These are phyloP conservation scores for Tetropium fuscum DNA, from an alignment of 2,888 invertebrate species.

Conservation along the genomic window DNA sequence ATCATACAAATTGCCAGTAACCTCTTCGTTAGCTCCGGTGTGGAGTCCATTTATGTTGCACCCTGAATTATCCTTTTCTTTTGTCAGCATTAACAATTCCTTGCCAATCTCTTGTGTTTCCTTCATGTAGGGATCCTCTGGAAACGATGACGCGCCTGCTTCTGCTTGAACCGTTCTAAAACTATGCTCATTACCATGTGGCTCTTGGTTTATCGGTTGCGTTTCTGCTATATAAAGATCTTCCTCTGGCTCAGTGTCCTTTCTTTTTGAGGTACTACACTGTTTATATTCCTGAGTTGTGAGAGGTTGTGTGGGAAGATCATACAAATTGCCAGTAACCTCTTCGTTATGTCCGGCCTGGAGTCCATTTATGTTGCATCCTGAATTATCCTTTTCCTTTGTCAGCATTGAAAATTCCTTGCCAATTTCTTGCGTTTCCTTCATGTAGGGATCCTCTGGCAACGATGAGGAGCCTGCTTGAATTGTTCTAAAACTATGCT, in stretches of 20 bases:
- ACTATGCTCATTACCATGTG: too few species aligned
- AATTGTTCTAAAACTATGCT: too few species aligned
- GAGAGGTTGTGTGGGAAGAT: background rate
- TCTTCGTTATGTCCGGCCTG: background rate
- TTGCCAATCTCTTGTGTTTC: too few species aligned
- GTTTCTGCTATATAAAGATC: background rate
- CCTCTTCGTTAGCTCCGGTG: background rate
- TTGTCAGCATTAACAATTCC: too few species aligned
- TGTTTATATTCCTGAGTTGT: background rate
- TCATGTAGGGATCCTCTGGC: background rate
- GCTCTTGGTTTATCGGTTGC: background rate
- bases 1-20: background rate
- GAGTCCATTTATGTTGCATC: background rate
- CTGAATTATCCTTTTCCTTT: background rate
- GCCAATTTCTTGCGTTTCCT: background rate
- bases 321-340: background rate
- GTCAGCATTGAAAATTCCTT: too few species aligned
- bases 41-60: background rate
- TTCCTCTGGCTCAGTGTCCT: conserved; percentile 1
- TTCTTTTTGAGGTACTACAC: background rate
- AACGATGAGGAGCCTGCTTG: too few species aligned
- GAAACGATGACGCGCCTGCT: too few species aligned
- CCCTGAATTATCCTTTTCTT: background rate
- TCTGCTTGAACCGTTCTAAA: too few species aligned
- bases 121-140: background rate